These are phyloP conservation scores for Apoda limacodes DNA, from an alignment of 2,888 invertebrate genomes.

Conservation along the genomic window DNA sequence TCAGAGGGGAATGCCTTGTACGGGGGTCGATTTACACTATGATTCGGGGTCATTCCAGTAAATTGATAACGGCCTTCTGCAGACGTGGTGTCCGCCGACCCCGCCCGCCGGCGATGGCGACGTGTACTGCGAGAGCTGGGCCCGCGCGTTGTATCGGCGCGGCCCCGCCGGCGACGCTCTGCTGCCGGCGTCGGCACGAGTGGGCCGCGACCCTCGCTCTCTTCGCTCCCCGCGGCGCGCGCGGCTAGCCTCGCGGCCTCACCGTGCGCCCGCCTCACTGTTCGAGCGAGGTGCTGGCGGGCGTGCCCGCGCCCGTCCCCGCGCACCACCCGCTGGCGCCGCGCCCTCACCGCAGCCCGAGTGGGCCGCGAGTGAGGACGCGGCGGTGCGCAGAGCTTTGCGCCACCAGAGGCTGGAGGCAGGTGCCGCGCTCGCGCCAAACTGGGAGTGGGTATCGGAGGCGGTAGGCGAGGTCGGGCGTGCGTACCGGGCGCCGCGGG, in stretches of 20 bases:
- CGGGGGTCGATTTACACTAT: too few relatives aligned
- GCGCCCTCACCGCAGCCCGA: slow-evolving; percentile 84
- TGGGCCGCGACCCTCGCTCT: slow-evolving; percentile 72
- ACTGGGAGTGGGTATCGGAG: slow-evolving; percentile 97
- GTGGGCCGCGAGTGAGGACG: slow-evolving; percentile 93
- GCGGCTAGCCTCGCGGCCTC: slow-evolving; percentile 73
- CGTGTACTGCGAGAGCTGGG: slow-evolving; percentile 87
- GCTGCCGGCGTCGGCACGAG: slow-evolving; percentile 71
- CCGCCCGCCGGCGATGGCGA: slow-evolving; percentile 93
- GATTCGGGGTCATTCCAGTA: too few relatives aligned
- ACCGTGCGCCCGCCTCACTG: slow-evolving; percentile 81
- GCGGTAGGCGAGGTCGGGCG: slow-evolving; percentile 89
- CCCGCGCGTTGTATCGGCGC: slow-evolving; percentile 87
- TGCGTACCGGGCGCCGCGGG: slow-evolving; percentile 89
- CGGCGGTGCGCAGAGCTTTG: slow-evolving; percentile 85
- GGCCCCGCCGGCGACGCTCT: slow-evolving; percentile 79
- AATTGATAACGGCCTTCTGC: too few relatives aligned
- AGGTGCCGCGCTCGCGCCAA: slow-evolving; percentile 84
- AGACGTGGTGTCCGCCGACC: slow-evolving; percentile 98
- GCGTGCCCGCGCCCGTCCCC: slow-evolving; percentile 83
- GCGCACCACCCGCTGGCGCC: slow-evolving; percentile 75
- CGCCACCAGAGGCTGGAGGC: slow-evolving; percentile 77
- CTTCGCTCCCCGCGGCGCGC: slow-evolving; percentile 68
- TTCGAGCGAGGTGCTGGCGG: slow-evolving; percentile 78
- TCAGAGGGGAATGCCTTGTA: too few relatives aligned